These are phyloP conservation scores for Ophonus ardosiacus DNA, from an alignment of 2,888 invertebrate genomes.

Conservation along the genomic window DNA sequence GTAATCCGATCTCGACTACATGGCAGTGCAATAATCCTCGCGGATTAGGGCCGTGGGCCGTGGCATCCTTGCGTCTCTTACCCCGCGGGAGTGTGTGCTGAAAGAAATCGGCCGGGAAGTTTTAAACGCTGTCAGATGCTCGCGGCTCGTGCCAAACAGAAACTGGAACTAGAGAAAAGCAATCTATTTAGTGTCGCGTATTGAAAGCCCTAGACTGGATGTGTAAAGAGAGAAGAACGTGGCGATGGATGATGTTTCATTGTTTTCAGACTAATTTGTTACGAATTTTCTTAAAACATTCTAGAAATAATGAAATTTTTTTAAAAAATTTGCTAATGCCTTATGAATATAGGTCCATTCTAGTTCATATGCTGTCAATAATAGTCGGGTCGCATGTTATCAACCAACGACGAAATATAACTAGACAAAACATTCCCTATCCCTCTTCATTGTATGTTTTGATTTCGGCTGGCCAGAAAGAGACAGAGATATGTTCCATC, in stretches of 20 bases:
- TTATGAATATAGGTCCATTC: too few species aligned
- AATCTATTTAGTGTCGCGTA: conserved; percentile 57
- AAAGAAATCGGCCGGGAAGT: conserved; percentile 44
- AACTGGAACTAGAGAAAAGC: conserved; percentile 46
- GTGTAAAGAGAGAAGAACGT: neutral
- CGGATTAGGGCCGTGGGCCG: conserved; percentile 45
- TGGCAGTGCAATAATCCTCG: conserved; percentile 57
- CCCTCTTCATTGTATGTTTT: too few species aligned
- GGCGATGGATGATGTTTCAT: neutral
- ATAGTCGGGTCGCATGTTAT: too few species aligned
- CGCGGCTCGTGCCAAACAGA: conserved; percentile 23
- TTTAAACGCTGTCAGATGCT: conserved; percentile 49
- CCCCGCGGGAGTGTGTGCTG: conserved; percentile 36
- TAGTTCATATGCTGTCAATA: too few species aligned
- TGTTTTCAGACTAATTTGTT: neutral
- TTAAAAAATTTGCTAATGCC: too few species aligned
- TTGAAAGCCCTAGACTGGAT: neutral
- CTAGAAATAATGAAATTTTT: too few species aligned
- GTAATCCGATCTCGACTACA: conserved; percentile 57
- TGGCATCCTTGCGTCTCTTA: neutral
- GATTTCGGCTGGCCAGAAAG: too few species aligned
- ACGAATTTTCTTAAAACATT: neutral
- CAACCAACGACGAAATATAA: too few species aligned
- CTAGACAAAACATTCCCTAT: too few species aligned
- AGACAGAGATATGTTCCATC: too few species aligned